A percentile compares a stretch with the other conserved stretches of the same genome.
Conservation (phyloP, 1,140 invertebrate species). For the Drosophila nasuta region DNA sequence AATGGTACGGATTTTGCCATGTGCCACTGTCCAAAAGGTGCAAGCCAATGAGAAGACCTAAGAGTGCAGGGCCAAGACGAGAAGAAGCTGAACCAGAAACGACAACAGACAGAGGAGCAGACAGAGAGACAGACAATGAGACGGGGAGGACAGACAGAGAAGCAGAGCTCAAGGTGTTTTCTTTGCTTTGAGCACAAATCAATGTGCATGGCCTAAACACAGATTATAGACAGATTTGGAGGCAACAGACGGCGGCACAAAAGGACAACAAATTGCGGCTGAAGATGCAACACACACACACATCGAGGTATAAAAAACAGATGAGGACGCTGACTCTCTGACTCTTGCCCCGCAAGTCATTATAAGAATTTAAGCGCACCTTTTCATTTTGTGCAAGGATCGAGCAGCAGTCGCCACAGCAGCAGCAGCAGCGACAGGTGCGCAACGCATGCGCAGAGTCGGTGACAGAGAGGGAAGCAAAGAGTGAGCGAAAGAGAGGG, state of each 20-base stretch:
- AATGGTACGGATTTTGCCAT: constrained; percentile 72
- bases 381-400: constrained; percentile 72
- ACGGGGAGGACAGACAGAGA: constrained; percentile 2
- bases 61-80: constrained; percentile 38
- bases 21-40: constrained; percentile 63
- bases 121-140: neutral
- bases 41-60: constrained; percentile 63
- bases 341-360: constrained; percentile 62
- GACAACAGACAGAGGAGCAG: neutral
- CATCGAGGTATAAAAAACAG: neutral
- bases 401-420: constrained; percentile 29
- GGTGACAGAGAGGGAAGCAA: constrained; percentile 6
- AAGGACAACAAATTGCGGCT: constrained; percentile 58
- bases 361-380: constrained; percentile 83
- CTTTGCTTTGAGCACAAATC: constrained; percentile 49
- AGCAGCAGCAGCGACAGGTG: constrained; percentile 67
- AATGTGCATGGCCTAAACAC: constrained; percentile 68
- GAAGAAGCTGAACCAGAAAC: neutral
- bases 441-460: constrained; percentile 61
- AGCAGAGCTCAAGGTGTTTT: constrained; percentile 69
- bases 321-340: constrained; percentile 37
- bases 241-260: constrained; percentile 57
- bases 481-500: constrained; percentile 14
- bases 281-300: constrained; percentile 55
- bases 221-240: constrained; percentile 83